These are phyloP conservation scores for Epistrophella euchroma DNA, from an alignment of 2,888 invertebrate species.

Conservation along the genomic window DNA sequence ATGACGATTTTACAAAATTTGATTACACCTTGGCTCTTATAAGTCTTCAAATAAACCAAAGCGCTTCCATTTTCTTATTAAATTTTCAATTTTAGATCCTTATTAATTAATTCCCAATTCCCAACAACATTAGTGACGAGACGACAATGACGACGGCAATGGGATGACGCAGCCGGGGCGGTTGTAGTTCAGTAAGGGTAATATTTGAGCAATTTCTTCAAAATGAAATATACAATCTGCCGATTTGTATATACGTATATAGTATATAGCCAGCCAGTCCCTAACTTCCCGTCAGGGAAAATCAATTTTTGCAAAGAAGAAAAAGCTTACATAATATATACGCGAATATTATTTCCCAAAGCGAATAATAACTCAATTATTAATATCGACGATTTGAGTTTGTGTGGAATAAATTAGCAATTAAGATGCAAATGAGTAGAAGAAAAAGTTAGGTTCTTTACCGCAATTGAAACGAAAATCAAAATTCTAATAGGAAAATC, in stretches of 20 bases:
- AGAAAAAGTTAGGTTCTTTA: slow-evolving; percentile 28
- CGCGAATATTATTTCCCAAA: slow-evolving; percentile 32
- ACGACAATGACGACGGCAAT: neutral
- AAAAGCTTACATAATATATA: neutral
- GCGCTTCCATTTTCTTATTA: slow-evolving; percentile 5
- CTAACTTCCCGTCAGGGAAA: neutral
- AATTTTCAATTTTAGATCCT: slow-evolving; percentile 30
- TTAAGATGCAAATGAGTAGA: slow-evolving; percentile 67
- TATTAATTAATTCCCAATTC: slow-evolving; percentile 52
- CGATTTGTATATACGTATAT: neutral
- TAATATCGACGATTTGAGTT: slow-evolving; percentile 46
- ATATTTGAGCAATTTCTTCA: neutral
- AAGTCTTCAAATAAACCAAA: slow-evolving; percentile 21
- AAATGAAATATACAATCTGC: slow-evolving; percentile 22
- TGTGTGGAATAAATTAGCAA: slow-evolving; percentile 69
- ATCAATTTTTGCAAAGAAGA: slow-evolving; percentile 26
- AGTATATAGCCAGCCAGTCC: neutral
- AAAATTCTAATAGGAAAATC: slow-evolving; percentile 30
- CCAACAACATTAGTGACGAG: neutral
- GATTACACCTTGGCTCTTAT: slow-evolving; percentile 3
- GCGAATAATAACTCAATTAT: slow-evolving; percentile 67
- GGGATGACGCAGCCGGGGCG: neutral
- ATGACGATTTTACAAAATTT: neutral
- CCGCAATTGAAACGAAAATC: slow-evolving; percentile 27
- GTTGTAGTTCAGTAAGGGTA: neutral